Conservation (phyloP, 2,888 invertebrate genomes). For the Pristionchus mayeri region DNA sequence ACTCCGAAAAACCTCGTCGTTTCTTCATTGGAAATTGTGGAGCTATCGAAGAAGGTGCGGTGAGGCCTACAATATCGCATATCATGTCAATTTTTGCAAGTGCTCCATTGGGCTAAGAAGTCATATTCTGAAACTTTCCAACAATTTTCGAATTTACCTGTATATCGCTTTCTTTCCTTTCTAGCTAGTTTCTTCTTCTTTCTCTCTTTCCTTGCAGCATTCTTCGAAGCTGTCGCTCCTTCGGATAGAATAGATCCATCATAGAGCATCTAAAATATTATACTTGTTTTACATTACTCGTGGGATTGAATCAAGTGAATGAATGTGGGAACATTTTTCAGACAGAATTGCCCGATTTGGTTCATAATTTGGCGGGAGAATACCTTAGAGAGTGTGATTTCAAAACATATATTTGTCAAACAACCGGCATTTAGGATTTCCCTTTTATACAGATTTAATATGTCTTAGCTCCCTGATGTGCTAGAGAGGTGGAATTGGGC, state of each 20-base stretch:
- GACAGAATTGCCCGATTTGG: no score
- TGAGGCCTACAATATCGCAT: not conserved
- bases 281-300: no score
- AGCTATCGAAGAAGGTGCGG: constrained; percentile 37
- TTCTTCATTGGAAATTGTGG: constrained; percentile 47
- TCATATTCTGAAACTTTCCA: not conserved
- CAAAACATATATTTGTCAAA: no score
- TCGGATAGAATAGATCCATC: constrained; percentile 8
- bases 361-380: no score
- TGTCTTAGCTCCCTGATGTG: no score
- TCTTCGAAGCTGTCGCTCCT: not conserved
- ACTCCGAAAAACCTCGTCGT: not conserved
- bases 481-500: no score
- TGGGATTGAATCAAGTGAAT: no score
- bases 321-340: no score
- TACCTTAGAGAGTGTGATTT: no score
- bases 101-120: no score
- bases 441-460: no score
- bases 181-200: constrained; percentile 26
- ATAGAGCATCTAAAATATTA: not conserved
- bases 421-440: no score
- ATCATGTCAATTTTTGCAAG: not conserved
- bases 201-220: constrained; percentile 29
- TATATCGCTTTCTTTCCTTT: constrained; percentile 39
- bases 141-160: not conserved